These are phyloP conservation scores for Drosophila gunungcola DNA, from an alignment of 1,140 invertebrate genomes.

Conservation along the genomic window DNA sequence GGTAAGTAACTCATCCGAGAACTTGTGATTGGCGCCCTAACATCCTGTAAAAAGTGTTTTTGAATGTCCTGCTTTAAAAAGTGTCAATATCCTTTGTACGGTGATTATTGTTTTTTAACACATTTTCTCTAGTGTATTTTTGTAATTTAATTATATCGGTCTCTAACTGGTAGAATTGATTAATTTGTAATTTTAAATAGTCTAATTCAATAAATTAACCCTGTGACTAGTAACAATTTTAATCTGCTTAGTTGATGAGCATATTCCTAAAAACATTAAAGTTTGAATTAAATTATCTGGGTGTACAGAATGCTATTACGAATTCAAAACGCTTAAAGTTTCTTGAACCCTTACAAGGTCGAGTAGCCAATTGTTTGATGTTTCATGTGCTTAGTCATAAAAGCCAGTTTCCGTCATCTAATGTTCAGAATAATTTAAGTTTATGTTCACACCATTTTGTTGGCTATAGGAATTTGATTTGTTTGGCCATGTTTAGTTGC, in stretches of 20 bases:
- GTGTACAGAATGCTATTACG: not conserved
- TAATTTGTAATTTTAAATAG: too few relatives aligned
- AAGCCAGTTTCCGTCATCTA: constrained; percentile 41
- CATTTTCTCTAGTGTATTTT: too few relatives aligned
- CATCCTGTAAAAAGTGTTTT: constrained; percentile 2
- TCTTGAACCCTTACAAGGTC: constrained; percentile 44
- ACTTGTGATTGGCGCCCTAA: constrained; percentile 2
- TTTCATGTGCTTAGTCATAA: constrained; percentile 16
- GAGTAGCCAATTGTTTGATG: constrained; percentile 18
- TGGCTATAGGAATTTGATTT: constrained; percentile 31
- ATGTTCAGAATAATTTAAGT: constrained; percentile 41
- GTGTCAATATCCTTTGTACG: too few relatives aligned
- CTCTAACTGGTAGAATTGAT: too few relatives aligned
- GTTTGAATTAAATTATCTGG: not conserved
- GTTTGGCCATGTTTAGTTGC: constrained; percentile 72
- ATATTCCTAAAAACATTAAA: not conserved
- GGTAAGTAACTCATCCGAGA: constrained; percentile 50
- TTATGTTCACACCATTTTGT: constrained; percentile 17
- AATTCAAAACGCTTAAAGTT: constrained; percentile 17
- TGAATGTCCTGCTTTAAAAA: not conserved
- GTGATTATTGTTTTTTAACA: too few relatives aligned
- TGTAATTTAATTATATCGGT: too few relatives aligned
- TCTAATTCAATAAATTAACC: too few relatives aligned
- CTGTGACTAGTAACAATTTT: too few relatives aligned
- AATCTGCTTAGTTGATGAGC: too few relatives aligned